Evolutionary conservation across 2,797 vertebrate genomes (phyloP), one percentile per base, ranked within the genome.

Genomic region (Spatula versicolor): DNA sequence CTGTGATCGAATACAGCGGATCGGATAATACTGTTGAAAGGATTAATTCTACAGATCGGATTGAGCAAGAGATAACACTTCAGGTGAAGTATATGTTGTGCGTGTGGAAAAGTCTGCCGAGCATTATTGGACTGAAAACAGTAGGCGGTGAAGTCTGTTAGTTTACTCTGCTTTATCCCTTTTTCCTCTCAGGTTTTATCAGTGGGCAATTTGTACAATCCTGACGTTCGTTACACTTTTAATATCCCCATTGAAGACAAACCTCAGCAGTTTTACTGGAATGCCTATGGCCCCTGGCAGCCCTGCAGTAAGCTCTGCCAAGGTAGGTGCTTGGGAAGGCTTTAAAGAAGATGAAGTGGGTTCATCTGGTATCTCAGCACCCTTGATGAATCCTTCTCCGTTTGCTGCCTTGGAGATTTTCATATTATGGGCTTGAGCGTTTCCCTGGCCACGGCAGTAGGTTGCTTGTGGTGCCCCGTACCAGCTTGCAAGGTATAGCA

Each of bases 231-330:
- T 97, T 99, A 99, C 97, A 99, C 99, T 2, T 99, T 99, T 97
- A 99, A 99, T 97, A 98, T 99, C 93, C 99, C 99, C 35, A 99
- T 99, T 79, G 99, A 99, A 97, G 99, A 99, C 96, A 99, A 98
- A 96, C 98, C 98, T 91, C 99, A 99, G 96, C 99, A 98, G 95
- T 99, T 99, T 97, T 98, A 99, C 97, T 99, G 99, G 99, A 99
- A 99, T 87, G 97, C 97, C 4, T 98, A 99, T 31, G 99, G 99
- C 74, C 98, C 99, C 0, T 99, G 99, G 99, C 99, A 99, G 96
- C 97, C 99, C 69, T 99, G 99, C 97, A 99, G 98, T 96, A 99
- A 98, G 63, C 98, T 99, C 93, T 99, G 99, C 97, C 99, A 99
- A 99, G 99, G 99, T 99, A 97, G 43, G 95, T 93, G 20, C 69